Evolutionary conservation across 2,113 vertebrate genomes (phyloP).

Genomic region (Gorsachius goisagi): DNA sequence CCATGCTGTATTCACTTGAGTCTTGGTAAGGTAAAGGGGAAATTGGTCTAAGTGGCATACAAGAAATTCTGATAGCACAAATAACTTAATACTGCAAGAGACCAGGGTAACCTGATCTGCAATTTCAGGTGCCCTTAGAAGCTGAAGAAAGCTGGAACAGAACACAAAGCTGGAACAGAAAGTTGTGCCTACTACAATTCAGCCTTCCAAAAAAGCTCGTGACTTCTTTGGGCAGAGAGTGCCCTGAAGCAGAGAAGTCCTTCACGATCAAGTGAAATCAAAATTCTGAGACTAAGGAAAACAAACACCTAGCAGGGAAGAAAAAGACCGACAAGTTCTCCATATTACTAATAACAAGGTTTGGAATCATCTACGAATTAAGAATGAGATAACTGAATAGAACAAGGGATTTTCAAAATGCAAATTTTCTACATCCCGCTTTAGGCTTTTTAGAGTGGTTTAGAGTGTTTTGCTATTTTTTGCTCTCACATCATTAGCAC

Average conservation of each 20-base stretch:
- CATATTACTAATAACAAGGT: not conserved
- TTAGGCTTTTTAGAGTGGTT: not conserved
- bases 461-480: not conserved
- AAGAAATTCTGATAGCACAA: not conserved
- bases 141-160: not conserved
- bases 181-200: not conserved
- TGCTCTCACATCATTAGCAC: not conserved
- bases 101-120: not conserved
- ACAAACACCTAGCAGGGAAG: not conserved
- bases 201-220: not conserved
- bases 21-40: not conserved
- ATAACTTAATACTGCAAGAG: not conserved
- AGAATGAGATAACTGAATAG: not conserved
- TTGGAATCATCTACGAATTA: not conserved
- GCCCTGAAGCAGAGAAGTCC: not conserved
- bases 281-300: not conserved
- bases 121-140: not conserved
- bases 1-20: not conserved
- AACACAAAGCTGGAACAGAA: not conserved
- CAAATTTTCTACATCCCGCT: rapidly evolving
- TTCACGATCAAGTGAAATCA: not conserved
- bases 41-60: not conserved
- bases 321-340: rapidly evolving
- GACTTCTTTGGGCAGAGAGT: not conserved
- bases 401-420: not conserved